Base-by-base conservation (phyloP, 2,113 vertebrate genomes). In the Seriola quinqueradiata region DNA sequence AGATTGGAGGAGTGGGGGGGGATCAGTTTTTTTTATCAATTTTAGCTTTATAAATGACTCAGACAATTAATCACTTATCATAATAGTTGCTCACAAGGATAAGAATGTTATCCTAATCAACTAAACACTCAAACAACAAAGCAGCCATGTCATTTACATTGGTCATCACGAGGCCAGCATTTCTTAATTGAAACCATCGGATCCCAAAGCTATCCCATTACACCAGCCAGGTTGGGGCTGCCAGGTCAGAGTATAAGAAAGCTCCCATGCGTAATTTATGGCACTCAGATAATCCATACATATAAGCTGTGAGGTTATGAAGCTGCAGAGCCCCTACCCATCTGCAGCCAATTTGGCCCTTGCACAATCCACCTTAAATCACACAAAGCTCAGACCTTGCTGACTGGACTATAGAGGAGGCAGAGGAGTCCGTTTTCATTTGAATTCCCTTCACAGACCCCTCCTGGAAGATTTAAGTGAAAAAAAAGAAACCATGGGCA, bases 341-440 rank as follows among this genome's bases (percentile, higher is more conserved):
- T 90, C 89, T 93, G 92, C 87, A 89, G 87, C 87, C 91, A 90
- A 90, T 94, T 91, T 92, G 77, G 79, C 80, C 67, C 59, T 60
- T 58, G 2, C 85, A 72, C 84, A 90, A 89, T 90, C 88, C 72
- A 74, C 57, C 67, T 85, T 91, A 94, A 93, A 93, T 93, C 91
- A 87, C 78, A 82, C 83, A 77, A 70, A 82, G 83, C 81, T 67
- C 42, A 76, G 81, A 81, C 88, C 42, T 73, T 2, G 82, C 77
- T 86, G 86, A 77, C 85, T 75, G 61, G 82, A 90, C 84, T 88
- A 60, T 21, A 90, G 73, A 84, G 59, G 75, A 81, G 78, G 66
- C 63, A 73, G 71, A 67, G 67, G 83, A 88, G 77, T 86, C 77
- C 1, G 17, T 38, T 94, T 90, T 88, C 81, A 89, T 92, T 93